These are phyloP conservation scores for Sorex araneus DNA, from an alignment of 2,113 vertebrate species.

Conservation along the genomic window DNA sequence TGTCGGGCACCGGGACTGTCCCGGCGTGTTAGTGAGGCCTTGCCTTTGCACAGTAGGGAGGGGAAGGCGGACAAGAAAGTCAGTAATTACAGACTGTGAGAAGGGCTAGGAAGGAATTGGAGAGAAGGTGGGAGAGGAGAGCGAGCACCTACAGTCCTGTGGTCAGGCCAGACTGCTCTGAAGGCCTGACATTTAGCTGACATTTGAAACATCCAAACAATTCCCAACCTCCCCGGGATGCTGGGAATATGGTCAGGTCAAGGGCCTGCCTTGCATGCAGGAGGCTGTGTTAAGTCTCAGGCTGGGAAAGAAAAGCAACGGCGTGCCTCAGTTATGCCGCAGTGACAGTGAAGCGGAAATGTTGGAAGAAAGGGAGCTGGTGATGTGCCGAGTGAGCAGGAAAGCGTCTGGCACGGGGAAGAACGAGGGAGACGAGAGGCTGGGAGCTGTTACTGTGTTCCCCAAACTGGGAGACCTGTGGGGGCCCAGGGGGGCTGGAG, in stretches of 20 bases:
- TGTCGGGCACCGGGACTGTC: background rate
- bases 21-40: background rate
- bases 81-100: constrained; percentile 1
- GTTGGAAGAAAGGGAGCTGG: background rate
- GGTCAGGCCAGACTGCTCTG: background rate
- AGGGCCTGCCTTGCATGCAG: no score
- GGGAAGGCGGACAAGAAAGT: background rate
- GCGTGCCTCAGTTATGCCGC: no score
- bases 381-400: background rate
- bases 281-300: no score
- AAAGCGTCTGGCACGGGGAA: background rate
- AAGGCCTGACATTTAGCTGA: constrained; percentile 20
- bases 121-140: background rate
- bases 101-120: background rate
- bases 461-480: background rate
- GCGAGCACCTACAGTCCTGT: background rate
- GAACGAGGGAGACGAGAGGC: background rate
- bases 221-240: no score
- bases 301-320: no score
- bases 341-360: no score
- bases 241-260: no score
- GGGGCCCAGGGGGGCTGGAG: background rate
- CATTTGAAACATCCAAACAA: no score
- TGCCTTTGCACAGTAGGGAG: background rate
- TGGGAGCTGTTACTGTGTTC: background rate